Evolutionary conservation across 2,797 vertebrate species (phyloP), one percentile per base, ranked within the genome.

Genomic region (Kryptopterus vitreolus): DNA sequence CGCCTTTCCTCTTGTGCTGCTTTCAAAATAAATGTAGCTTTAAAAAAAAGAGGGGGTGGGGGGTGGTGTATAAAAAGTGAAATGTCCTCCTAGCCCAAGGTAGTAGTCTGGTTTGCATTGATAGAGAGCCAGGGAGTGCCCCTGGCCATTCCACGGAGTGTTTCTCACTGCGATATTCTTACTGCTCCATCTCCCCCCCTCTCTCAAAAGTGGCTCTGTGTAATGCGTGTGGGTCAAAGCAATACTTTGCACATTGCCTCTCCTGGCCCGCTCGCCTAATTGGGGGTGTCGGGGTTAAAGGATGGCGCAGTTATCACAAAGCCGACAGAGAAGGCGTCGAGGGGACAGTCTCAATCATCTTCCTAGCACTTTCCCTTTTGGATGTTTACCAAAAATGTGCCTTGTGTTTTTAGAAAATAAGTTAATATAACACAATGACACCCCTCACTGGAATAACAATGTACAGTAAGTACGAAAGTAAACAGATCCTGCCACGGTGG

Each of bases 101-200:
- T 95, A 92, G 88, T 92, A 93, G 95, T 97, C 96, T 97, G 96
- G 95, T 97, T 97, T 95, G 92, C 95, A 96, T 97, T 97, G 96
- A 96, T 95, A 94, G 94, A 92, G 91, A 90, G 92, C 90, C 92
- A 90, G 85, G 87, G 87, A 92, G 91, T 91, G 94, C 94, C 95
- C 88, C 93, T 92, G 92, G 96, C 91, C 90, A 90, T 91, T 89
- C 82, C 66, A 88, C 88, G 76, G 83, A 89, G 91, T 91, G 89
- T 90, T 92, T 91, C 88, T 89, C 89, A 89, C 85, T 78, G 81
- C 82, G 83, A 91, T 93, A 93, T 92, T 91, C 90, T 88, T 86
- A 89, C 84, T 58, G 82, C 89, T 88, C 87, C 91, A 93, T 93
- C 91, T 91, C 90, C 83, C 38, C 83, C 38, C 38, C 61, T 69